Conservation (phyloP, 2,888 invertebrate species). For the Alloscopus bannaensis region DNA sequence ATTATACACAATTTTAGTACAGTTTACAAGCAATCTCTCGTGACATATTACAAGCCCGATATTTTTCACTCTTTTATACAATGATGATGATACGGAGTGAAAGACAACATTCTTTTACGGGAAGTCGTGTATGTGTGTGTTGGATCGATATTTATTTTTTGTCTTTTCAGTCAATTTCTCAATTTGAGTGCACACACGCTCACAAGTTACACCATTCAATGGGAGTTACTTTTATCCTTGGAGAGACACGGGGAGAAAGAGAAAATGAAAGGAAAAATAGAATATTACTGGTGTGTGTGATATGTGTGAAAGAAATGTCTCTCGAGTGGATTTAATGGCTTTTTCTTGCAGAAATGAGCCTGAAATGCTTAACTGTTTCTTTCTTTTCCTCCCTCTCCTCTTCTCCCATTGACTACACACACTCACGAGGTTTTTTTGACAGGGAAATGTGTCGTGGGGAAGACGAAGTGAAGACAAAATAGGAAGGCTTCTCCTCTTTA, state of each 20-base stretch:
- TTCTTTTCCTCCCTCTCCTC: not conserved
- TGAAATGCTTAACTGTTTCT: slow-evolving; percentile 7
- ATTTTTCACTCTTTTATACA: not conserved
- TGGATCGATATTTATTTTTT: not conserved
- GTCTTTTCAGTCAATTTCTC: slow-evolving; percentile 2
- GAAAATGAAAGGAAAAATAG: slow-evolving; percentile 16
- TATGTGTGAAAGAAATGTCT: slow-evolving; percentile 44
- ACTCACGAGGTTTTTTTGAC: not conserved
- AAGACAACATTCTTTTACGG: slow-evolving; percentile 11
- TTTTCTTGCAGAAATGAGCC: slow-evolving; percentile 20
- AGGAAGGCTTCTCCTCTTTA: not conserved
- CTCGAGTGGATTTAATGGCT: slow-evolving; percentile 51
- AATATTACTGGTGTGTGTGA: slow-evolving; percentile 22
- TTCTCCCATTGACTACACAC: not conserved
- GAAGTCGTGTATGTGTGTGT: not conserved
- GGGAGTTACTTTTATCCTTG: slow-evolving; percentile 15
- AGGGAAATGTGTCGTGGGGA: not conserved
- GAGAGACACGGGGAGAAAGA: slow-evolving; percentile 3
- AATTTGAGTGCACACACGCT: slow-evolving; percentile 11
- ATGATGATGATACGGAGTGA: not conserved
- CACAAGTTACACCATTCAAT: slow-evolving; percentile 11
- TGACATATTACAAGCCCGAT: slow-evolving; percentile 50
- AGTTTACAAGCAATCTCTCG: slow-evolving; percentile 56
- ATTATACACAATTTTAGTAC: too few relatives aligned
- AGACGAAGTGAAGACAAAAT: not conserved